Conservation (phyloP, 2,797 vertebrate genomes). For the Pantherophis vulpinus region DNA sequence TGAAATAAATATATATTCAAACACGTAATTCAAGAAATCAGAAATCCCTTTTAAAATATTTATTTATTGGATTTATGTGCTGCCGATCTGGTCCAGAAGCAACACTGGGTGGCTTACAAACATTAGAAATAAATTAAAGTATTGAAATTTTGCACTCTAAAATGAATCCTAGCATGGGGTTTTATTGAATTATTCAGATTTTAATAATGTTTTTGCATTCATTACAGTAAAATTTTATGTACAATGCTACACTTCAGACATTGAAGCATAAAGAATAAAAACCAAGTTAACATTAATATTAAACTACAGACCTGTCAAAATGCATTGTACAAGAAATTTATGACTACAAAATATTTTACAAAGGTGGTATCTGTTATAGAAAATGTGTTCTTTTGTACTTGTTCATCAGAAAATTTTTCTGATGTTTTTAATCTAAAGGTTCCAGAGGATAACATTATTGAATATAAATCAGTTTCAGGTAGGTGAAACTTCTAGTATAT, state of each 20-base stretch:
- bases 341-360: neutral
- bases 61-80: neutral
- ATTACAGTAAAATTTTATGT: neutral
- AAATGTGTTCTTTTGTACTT: constrained; percentile 10
- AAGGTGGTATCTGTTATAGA: neutral
- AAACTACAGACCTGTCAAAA: neutral
- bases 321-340: neutral
- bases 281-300: neutral
- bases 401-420: neutral
- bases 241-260: neutral
- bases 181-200: neutral
- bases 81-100: neutral
- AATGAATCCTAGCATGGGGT: neutral
- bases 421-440: neutral
- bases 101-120: neutral
- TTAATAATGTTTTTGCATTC: neutral
- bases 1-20: neutral
- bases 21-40: constrained; percentile 9
- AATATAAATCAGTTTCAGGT: constrained; percentile 15
- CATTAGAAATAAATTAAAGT: neutral
- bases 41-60: neutral
- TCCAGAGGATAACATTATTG: accelerated
- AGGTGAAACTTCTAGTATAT: neutral
- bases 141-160: neutral
- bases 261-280: accelerated